phyloP scores from a whole-genome alignment of 2,888 invertebrate species.

The Calameuta pallipes region DNA sequence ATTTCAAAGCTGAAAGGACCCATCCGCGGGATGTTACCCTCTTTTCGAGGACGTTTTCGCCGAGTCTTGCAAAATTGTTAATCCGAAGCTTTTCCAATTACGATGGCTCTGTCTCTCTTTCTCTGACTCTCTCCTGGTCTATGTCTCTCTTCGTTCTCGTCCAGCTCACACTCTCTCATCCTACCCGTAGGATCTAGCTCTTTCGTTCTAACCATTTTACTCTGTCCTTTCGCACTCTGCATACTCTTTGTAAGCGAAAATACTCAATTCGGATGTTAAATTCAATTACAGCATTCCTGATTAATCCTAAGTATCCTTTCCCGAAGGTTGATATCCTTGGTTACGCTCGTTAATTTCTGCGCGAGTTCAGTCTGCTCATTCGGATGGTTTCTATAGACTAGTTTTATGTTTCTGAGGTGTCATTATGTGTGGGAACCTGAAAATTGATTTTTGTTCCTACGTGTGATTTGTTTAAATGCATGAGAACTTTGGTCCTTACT shows the following conservation, averaged over 20 bases:
- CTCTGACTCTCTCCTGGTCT: conserved; percentile 3
- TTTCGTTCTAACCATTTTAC: conserved; percentile 10
- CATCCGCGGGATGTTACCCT: conserved; percentile 36
- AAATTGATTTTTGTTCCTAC: background rate
- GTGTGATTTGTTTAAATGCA: background rate
- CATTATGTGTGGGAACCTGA: background rate
- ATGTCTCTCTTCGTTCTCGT: conserved; percentile 3
- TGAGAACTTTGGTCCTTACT: background rate
- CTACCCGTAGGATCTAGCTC: conserved; percentile 31
- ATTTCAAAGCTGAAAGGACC: conserved; percentile 24
- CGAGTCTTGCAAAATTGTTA: conserved; percentile 65
- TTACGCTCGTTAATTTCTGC: background rate
- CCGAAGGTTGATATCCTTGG: conserved; percentile 26
- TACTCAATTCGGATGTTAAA: conserved; percentile 63
- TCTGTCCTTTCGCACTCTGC: conserved; percentile 35
- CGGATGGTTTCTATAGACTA: background rate
- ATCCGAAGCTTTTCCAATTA: conserved; percentile 65
- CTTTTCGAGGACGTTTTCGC: conserved; percentile 56
- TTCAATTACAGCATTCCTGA: conserved; percentile 62
- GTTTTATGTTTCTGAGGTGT: background rate
- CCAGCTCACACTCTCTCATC: conserved; percentile 23
- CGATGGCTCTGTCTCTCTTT: conserved; percentile 32
- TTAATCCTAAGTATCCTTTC: conserved; percentile 60
- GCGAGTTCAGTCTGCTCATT: background rate
- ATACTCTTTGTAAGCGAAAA: conserved; percentile 64